Base-by-base conservation (phyloP, 2,888 invertebrate genomes). In the Poecilobothrus nobilitatus region DNA sequence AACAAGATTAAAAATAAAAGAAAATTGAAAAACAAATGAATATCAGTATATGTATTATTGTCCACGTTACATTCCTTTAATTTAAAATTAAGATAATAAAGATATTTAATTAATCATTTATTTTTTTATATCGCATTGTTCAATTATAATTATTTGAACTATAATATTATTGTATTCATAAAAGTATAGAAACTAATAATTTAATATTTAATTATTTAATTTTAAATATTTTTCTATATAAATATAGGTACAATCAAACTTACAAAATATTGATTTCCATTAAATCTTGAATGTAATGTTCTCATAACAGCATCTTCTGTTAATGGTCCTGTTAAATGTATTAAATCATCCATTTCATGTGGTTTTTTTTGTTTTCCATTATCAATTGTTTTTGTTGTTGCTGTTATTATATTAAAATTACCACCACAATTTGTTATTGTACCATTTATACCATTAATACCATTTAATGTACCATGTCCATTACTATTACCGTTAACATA, bases 281-380 rank as follows among this genome's bases (percentile, higher is more conserved):
- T 89, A 84, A 95, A 96, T 77, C 95, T 86, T 12, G 94, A 90
- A 79, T 96, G 94, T 73, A 97, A 87, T 77, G 94, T 92, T 80
- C 92, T 89, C 83, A 95, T 91, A 66, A 96, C 91, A 70, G 95
- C 94, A 81, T 96, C 95, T 83, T 97, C 96, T 53, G 95, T 96
- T 76, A 96, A 88, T 68, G 95, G 95, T 53, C 94, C 95, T 66
- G 92, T 89, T 77, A 96, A 85, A 84, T 95, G 95, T 80, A 95
- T 95, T 76, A 96, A 88, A 84, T 96, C 95, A 77, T 94, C 91
- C 79, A 93, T 87, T 81, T 91, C 80, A 69, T 75, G 74, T 34
- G 78, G 76, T 65, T 76, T 74, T 64, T 78, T 79, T 62, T 74
- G 71, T 71, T 70, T 68, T 22, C 66, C 68, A 69, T 67, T 71